Base-by-base conservation (phyloP, 2,113 vertebrate genomes). In the Platycercus adscitus region DNA sequence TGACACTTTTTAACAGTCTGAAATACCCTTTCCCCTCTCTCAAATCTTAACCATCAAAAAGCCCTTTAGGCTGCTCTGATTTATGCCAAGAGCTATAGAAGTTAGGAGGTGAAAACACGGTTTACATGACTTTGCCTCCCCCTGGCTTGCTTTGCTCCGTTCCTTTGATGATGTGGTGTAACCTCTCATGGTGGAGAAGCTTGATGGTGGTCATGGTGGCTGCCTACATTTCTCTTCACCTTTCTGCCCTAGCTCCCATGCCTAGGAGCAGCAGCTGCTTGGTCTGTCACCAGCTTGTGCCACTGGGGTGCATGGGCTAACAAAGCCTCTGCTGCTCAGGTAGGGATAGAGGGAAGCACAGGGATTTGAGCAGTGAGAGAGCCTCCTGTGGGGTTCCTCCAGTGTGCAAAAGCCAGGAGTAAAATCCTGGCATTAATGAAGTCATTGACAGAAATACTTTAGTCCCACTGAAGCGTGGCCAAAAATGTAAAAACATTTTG, bases 401-500 rank as follows among this genome's bases (percentile, higher is more conserved):
- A 29, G 14, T 3, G 7, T 8, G 46, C 63, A 69, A 73, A 81
- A 69, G 39, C 29, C 33, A 63, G 41, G 33, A 11, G 28, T 85
- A 65, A 85, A 94, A 82, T 53, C 56, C 77, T 63, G 81, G 65
- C 66, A 21, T 41, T 82, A 87, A 81, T 89, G 81, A 92, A 92
- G 88, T 18, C 5, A 3, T 88, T 91, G 91, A 85, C 93, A 96
- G 82, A 91, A 95, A 84, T 65, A 46, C 63, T 91, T 92, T 33
- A 33, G 63, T 76, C 35, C 33, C 44, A 73, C 76, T 46, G 73
- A 92, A 88, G 77, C 23, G 0, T 50, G 33, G 83, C 70, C 41
- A 79, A 76, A 93, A 92, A 92, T 35, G 65, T 82, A 68, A 87
- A 93, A 92, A 65, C 53, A 65, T 76, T 96, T 93, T 89, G 47